Evolutionary conservation across 2,113 vertebrate species (phyloP).

Genomic region (Procapra przewalskii): DNA sequence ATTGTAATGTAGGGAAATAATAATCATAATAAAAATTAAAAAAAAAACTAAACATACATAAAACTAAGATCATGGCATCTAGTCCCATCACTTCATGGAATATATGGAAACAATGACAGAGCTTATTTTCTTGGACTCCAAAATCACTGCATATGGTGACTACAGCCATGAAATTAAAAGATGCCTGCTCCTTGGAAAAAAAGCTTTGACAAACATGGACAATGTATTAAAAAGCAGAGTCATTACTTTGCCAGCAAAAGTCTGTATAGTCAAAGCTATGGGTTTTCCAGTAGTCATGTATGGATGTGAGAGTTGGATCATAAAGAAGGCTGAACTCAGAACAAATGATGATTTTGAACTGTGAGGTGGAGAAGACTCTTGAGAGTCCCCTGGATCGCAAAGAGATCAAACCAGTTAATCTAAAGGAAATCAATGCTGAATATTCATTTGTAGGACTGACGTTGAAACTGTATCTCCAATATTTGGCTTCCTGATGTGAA

Average conservation of each 20-base stretch:
- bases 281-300: background rate
- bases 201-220: background rate
- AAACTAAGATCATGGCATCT: background rate
- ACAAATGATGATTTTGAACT: background rate
- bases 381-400: background rate
- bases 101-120: background rate
- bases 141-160: background rate
- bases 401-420: background rate
- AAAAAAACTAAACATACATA: background rate
- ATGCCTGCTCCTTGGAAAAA: background rate
- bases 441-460: background rate
- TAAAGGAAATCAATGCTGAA: background rate
- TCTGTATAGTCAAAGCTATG: background rate
- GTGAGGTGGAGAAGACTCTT: background rate
- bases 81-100: background rate
- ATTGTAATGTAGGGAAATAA: no score
- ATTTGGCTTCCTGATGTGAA: background rate
- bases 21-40: no score
- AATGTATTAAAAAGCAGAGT: background rate
- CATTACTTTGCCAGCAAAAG: background rate
- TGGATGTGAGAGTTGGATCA: background rate
- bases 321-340: background rate
- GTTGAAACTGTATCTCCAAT: background rate
- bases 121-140: background rate
- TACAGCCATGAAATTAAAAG: background rate